A percentile compares a stretch with the other conserved stretches of the same genome.
Conservation (phyloP, 2,113 vertebrate species). For the Capreolus pygargus region DNA sequence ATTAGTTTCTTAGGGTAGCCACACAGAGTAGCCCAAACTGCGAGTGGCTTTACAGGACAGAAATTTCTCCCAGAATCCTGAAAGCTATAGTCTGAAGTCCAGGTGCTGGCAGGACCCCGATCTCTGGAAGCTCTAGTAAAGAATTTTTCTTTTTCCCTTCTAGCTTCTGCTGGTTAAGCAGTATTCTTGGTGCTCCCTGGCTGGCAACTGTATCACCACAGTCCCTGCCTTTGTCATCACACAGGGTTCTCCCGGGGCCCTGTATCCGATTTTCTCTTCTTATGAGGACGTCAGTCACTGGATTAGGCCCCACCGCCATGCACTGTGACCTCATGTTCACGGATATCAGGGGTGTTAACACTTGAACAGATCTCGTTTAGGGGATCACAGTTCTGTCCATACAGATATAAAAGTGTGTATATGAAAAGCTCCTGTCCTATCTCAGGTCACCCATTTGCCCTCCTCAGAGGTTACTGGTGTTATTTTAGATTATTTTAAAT, state of each 20-base stretch:
- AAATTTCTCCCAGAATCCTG: not conserved
- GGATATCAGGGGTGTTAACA: not conserved
- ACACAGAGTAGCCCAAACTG: not conserved
- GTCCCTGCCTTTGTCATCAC: not conserved
- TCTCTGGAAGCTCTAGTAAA: not conserved
- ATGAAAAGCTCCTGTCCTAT: not conserved
- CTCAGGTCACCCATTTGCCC: not conserved
- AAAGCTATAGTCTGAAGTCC: not conserved
- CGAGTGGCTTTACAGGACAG: not conserved
- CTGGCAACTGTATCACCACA: not conserved
- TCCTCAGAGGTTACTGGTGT: not conserved
- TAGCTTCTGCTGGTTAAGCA: not conserved
- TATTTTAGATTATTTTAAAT: conserved; percentile 32
- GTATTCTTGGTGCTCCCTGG: not conserved
- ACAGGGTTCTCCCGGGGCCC: not conserved
- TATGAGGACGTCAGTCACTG: not conserved
- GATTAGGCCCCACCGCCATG: not conserved
- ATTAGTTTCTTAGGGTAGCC: not conserved
- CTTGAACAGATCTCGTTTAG: not conserved
- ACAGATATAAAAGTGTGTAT: not conserved
- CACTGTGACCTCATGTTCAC: not conserved
- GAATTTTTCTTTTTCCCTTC: not conserved
- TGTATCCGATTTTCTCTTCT: not conserved
- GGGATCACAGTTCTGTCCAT: not conserved
- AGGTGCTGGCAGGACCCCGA: not conserved